Conservation (phyloP, 2,888 invertebrate genomes). For the Pristionchus japonicus region DNA sequence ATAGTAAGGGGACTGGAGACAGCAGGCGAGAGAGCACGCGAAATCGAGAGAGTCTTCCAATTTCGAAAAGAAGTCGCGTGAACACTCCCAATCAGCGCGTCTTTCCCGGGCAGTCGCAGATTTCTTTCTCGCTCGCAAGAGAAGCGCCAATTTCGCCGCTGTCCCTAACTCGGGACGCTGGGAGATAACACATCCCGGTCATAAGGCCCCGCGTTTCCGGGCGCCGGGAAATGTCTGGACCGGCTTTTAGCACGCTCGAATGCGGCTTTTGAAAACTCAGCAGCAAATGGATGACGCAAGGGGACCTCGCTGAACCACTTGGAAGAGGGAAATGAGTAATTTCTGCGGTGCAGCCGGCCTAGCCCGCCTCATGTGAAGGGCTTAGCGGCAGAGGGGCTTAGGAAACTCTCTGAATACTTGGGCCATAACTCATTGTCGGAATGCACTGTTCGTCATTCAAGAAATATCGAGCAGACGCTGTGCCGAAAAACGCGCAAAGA, state of each 20-base stretch:
- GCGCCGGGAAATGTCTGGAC: background rate
- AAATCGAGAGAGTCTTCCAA: background rate
- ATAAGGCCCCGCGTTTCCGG: background rate
- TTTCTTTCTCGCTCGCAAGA: background rate
- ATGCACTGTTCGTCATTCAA: too few relatives aligned
- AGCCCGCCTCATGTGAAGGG: background rate
- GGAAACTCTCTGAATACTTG: background rate
- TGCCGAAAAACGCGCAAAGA: too few relatives aligned
- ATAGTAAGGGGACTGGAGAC: too few relatives aligned
- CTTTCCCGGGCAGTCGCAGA: background rate
- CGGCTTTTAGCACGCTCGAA: background rate
- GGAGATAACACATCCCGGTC: background rate
- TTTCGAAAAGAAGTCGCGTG: background rate
- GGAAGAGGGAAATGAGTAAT: conserved; percentile 3
- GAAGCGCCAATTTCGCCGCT: background rate
- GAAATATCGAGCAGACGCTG: too few relatives aligned
- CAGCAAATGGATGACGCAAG: background rate
- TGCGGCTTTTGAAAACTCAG: background rate
- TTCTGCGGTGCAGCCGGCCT: background rate
- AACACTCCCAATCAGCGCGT: background rate
- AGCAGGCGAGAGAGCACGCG: background rate
- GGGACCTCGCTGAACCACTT: background rate
- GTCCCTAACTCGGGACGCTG: background rate
- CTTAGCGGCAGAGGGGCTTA: background rate
- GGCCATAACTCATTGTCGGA: background rate